Evolutionary conservation across 1,140 invertebrate species (phyloP).

Genomic region (Arion vulgaris): DNA sequence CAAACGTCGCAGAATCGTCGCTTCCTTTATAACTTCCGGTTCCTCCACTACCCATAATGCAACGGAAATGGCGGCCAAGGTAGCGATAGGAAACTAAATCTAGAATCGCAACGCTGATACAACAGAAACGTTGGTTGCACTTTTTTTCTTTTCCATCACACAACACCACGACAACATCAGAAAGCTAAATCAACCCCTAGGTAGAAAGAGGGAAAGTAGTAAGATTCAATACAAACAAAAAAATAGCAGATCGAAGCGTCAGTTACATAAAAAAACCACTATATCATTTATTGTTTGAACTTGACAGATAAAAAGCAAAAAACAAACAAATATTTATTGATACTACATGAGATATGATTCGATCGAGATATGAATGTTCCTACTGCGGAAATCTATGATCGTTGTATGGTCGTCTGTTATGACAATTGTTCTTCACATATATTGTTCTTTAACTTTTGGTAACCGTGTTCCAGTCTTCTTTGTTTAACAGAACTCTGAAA

Average conservation of each 20-base stretch:
- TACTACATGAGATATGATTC: too few species aligned
- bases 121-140: background rate
- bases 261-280: background rate
- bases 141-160: background rate
- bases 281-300: background rate
- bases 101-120: background rate
- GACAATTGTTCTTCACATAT: too few species aligned
- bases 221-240: background rate
- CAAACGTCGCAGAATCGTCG: background rate
- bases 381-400: too few species aligned
- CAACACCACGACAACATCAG: background rate
- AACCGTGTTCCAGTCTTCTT: too few species aligned
- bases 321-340: too few species aligned
- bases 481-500: too few species aligned
- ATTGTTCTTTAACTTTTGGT: too few species aligned
- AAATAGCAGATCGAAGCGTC: background rate
- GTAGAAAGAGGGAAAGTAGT: background rate
- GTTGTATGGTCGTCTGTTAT: too few species aligned
- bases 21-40: conserved; percentile 4
- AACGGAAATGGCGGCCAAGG: background rate
- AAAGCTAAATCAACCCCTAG: background rate
- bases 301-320: too few species aligned
- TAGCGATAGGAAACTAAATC: conserved; percentile 9
- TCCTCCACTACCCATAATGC: background rate
- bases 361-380: too few species aligned